Evolutionary conservation across 2,113 vertebrate genomes (phyloP), one percentile per base, ranked within the genome.

Genomic region (Pygoscelis antarcticus): DNA sequence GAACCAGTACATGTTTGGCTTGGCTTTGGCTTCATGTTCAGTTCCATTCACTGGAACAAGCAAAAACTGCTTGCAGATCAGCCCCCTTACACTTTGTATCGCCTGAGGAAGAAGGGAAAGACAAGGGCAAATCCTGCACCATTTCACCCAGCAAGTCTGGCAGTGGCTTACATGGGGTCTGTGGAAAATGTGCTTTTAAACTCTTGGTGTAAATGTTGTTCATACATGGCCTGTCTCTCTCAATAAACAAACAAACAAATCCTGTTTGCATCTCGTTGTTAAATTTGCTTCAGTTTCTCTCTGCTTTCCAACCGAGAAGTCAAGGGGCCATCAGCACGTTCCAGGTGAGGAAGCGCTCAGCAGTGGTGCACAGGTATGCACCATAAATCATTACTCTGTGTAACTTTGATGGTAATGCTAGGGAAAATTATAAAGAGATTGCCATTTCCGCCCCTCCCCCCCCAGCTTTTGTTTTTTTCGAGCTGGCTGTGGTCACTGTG

Each of bases 71-170:
- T 25, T 22, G 46, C 16, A 15, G 38, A 14, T 17, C 3, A 11
- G 8, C 42, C 26, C 10, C 21, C 4, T 8, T 6, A 5, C 9
- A 0, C 26, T 11, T 10, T 10, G 23, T 5, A 5, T 34, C 8
- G 13, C 36, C 11, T 1, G 14, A 13, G 20, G 42, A 40, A 36
- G n/a, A 18, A 29, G 25, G 40, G 30, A 8, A 4, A 8, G 27
- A 2, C 4, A 2, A 5, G 47, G 13, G 54, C 9, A 11, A 34
- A 29, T 25, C 77, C 42, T 4, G 40, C 49, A 23, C 51, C 26
- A 2, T 22, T 21, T 10, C 44, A 42, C n/a, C 44, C 16, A 15
- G 32, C 26, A 1, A 6, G 29, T 5, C 15, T 17, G 20, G 40
- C 65, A 7, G 42, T 10, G 65, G 27, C 49, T 32, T 20, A 10